Percentiles rank a stretch among this genome's conserved stretches.
Conservation (phyloP, 2,113 vertebrate species). For the Siniperca chuatsi region DNA sequence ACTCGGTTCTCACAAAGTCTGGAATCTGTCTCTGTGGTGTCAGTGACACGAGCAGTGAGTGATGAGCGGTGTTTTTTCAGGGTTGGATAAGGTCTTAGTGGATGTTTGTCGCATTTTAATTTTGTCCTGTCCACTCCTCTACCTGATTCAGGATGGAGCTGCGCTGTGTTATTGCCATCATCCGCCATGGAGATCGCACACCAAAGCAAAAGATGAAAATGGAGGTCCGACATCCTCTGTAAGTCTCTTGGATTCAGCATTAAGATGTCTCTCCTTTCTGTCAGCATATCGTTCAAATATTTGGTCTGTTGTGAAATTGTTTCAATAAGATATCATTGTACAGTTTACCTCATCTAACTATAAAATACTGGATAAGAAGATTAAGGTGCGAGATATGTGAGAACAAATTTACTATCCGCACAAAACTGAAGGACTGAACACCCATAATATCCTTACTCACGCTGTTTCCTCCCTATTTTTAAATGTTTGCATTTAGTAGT, state of each 20-base stretch:
- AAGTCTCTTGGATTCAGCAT: slow-evolving; percentile 52
- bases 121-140: neutral
- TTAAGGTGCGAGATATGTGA: neutral
- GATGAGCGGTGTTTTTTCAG: neutral
- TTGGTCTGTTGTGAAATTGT: neutral
- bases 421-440: neutral
- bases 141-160: slow-evolving; percentile 92
- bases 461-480: neutral
- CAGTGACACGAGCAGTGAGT: neutral
- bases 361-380: neutral
- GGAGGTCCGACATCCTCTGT: slow-evolving; percentile 96
- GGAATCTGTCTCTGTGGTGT: neutral
- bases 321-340: neutral
- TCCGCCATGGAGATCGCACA: slow-evolving; percentile 96
- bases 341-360: neutral
- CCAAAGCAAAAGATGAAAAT: slow-evolving; percentile 99
- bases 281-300: neutral
- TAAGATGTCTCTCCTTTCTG: neutral
- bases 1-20: neutral
- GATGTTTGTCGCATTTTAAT: neutral
- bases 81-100: neutral
- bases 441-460: neutral
- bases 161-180: slow-evolving; percentile 97
- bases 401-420: neutral
- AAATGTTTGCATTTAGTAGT: neutral